Conservation (phyloP, 2,113 vertebrate species). For the Heteronetta atricapilla region DNA sequence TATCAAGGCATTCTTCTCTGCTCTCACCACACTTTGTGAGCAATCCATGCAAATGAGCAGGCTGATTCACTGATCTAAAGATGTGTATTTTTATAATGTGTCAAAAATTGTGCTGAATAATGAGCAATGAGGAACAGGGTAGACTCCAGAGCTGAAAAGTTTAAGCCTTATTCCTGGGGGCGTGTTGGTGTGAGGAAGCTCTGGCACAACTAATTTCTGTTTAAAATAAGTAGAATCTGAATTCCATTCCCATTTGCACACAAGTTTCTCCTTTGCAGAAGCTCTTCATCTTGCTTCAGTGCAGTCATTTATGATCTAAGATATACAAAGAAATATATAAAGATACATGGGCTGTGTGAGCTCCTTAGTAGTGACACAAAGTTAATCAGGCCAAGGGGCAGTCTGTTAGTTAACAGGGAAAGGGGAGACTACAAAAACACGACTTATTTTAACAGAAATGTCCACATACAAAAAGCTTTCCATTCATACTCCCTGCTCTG, state of each 20-base stretch:
- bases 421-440: not conserved
- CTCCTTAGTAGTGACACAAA: not conserved
- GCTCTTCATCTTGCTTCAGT: not conserved
- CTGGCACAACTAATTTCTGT: not conserved
- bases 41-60: not conserved
- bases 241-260: not conserved
- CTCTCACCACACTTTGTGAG: not conserved
- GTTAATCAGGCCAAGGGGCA: not conserved
- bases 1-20: not conserved
- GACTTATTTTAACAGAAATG: not conserved
- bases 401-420: not conserved
- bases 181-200: not conserved
- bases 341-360: not conserved
- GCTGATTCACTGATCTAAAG: not conserved
- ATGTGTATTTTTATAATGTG: not conserved
- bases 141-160: not conserved
- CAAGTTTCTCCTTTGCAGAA: not conserved
- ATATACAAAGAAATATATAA: not conserved
- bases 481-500: not conserved
- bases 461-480: not conserved
- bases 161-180: not conserved
- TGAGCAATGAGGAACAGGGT: not conserved
- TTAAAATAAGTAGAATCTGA: not conserved
- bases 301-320: not conserved
- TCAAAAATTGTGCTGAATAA: not conserved